Base-by-base conservation (phyloP, 2,888 invertebrate species). In the Scaptomyza polygonia region DNA sequence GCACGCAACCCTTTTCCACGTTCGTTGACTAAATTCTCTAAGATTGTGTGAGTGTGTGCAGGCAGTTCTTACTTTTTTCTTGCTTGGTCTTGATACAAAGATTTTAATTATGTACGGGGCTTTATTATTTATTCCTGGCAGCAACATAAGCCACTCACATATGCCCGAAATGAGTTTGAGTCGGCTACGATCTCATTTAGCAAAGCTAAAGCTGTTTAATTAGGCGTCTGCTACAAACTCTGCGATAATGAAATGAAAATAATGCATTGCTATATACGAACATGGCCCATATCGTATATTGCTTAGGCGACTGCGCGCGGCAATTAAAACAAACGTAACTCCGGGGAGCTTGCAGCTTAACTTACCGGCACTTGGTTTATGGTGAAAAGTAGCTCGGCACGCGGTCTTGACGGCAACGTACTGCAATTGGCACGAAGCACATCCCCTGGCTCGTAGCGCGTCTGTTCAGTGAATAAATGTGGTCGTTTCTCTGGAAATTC, bases 281-380 rank as follows among this genome's bases (percentile, higher is more conserved):
- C 44, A 39, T 21, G 16, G 25, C 30, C 40, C 12, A 32, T n/a
- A n/a, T n/a, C n/a, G 8, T 47, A 21, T 29, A 43, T 7, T 36
- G n/a, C 14, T 30, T 1, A 30, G 58, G 25, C 18, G 40, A 18
- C 32, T 21, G 18, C 27, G 32, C 27, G 25, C 25, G 25, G 25
- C 25, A 25, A 5, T 25, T 25, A 14, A 30, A 16, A 30, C 29
- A 36, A 40, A 40, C 5, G 11, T 3, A 27, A 7, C n/a, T 9
- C 3, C 12, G 6, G 5, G 14, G 8, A 39, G 25, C 18, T 11
- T 32, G 4, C n/a, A 25, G 27, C 7, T 52, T 16, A 18, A 93
- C 96, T 95, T 92, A 96, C 96, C 92, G 94, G 94, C 73, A 94
- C 93, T 88, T 96, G 95, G 91, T 97, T 96, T 68, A 97, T 93